Percentiles rank a stretch among this genome's conserved stretches.
Conservation (phyloP, 2,797 vertebrate species). For the Muscicapa striata region DNA sequence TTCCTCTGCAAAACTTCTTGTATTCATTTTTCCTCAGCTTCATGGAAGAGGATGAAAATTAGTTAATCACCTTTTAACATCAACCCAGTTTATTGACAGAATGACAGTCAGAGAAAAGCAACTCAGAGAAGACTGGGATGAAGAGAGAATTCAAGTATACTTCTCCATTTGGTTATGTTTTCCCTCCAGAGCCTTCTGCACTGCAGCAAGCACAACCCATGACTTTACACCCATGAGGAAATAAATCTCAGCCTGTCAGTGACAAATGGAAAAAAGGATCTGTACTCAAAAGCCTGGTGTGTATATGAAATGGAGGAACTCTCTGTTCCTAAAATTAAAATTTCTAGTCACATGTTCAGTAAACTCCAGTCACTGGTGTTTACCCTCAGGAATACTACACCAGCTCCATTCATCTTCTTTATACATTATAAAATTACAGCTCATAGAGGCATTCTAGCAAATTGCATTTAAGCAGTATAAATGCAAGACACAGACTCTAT, state of each 20-base stretch:
- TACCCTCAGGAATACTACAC: background rate
- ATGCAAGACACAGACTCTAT: background rate
- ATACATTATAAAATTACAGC: conserved; percentile 1
- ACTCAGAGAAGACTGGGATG: background rate
- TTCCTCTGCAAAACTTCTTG: background rate
- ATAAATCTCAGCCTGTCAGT: conserved; percentile 45
- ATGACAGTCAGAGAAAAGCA: background rate
- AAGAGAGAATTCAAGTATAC: background rate
- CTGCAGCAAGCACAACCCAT: background rate
- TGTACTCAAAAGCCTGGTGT: background rate
- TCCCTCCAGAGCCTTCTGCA: background rate
- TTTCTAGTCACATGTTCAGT: background rate
- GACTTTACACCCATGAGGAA: conserved; percentile 33
- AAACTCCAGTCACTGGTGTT: background rate
- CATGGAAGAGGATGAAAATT: background rate
- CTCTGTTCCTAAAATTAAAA: background rate
- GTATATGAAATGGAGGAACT: background rate
- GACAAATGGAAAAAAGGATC: conserved; percentile 5
- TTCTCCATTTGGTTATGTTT: conserved; percentile 14
- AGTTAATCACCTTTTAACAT: conserved; percentile 6
- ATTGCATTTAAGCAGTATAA: background rate
- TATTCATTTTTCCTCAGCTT: background rate
- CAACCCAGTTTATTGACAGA: background rate
- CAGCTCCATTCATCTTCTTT: background rate
- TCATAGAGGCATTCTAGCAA: background rate